phyloP scores from a whole-genome alignment of 2,113 vertebrate species.

The Epinephelus moara region DNA sequence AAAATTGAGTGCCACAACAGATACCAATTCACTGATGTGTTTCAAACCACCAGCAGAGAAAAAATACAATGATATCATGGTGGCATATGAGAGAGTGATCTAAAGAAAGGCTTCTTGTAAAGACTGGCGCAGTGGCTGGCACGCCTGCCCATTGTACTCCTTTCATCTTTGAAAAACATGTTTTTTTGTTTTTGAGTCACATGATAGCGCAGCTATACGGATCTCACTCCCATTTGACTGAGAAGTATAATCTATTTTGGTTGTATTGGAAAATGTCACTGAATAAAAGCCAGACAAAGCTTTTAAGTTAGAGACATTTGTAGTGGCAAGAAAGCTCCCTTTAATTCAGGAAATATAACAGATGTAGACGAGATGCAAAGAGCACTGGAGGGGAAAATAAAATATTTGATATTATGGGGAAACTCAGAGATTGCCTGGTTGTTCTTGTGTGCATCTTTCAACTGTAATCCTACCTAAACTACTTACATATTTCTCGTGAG shows the following conservation, averaged over 20 bases:
- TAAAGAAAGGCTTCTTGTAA: constrained; percentile 25
- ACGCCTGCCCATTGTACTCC: background rate
- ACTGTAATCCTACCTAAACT: background rate
- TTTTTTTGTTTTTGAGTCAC: constrained; percentile 24
- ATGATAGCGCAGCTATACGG: background rate
- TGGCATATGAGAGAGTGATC: constrained; percentile 32
- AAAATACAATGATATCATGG: constrained; percentile 41
- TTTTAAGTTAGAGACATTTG: constrained; percentile 37
- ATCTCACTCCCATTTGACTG: constrained; percentile 10
- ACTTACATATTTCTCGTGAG: background rate
- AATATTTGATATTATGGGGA: background rate
- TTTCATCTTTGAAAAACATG: constrained; percentile 38
- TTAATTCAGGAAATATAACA: constrained; percentile 17
- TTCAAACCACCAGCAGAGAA: constrained; percentile 48
- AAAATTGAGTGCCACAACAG: constrained; percentile 54
- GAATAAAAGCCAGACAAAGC: constrained; percentile 36
- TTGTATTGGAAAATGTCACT: constrained; percentile 42
- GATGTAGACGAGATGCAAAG: constrained; percentile 20
- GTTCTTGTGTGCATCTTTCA: background rate
- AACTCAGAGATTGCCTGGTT: background rate
- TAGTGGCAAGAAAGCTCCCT: constrained; percentile 3
- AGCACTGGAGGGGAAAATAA: background rate
- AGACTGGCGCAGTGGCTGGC: constrained; percentile 6
- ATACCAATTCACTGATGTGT: constrained; percentile 49
- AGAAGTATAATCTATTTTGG: constrained; percentile 47